Base-by-base conservation (phyloP, 2,797 vertebrate genomes). In the Triplophysa bombifrons region DNA sequence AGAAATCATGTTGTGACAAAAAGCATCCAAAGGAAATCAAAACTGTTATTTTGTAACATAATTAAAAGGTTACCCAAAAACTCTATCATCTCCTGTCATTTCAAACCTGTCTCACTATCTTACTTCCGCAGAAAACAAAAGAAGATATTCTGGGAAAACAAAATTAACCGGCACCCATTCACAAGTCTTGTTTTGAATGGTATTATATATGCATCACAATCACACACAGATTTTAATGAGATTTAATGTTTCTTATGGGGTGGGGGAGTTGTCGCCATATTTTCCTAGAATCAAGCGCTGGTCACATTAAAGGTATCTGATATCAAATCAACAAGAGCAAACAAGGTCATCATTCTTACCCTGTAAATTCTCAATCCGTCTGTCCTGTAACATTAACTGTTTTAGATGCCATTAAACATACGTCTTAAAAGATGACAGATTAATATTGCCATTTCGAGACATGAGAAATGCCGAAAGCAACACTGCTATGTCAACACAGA, bases 261-360 rank as follows among this genome's bases (percentile, higher is more conserved):
- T 44, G 10, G 41, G 41, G 41, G 12, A 10, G 44, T 2, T 50
- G 16, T 17, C 2, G 48, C 48, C 4, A 58, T 13, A 25, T 58
- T 22, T 56, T 56, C 8, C 55, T 20, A 56, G 56, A 55, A 55
- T 56, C 56, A 58, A 76, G 9, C 55, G 25, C 50, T 77, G 64
- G 66, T 83, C 60, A 66, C 30, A 53, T 55, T 83, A 68, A 83
- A 25, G 14, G 61, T 81, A 72, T 78, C 13, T 46, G 12, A 66
- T 69, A 81, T 81, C 61, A 84, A 73, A 83, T 50, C 13, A 63
- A 74, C 34, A 34, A 55, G 76, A 82, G 82, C 76, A 48, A n/a
- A 56, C 78, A n/a, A 70, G 71, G 65, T 78, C 19, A 61, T 78
- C 13, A 55, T 72, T 67, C 46, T 80, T 69, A 44, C 17, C 65